Conservation (phyloP, 2,113 vertebrate species). For the Atrichornis clamosus region DNA sequence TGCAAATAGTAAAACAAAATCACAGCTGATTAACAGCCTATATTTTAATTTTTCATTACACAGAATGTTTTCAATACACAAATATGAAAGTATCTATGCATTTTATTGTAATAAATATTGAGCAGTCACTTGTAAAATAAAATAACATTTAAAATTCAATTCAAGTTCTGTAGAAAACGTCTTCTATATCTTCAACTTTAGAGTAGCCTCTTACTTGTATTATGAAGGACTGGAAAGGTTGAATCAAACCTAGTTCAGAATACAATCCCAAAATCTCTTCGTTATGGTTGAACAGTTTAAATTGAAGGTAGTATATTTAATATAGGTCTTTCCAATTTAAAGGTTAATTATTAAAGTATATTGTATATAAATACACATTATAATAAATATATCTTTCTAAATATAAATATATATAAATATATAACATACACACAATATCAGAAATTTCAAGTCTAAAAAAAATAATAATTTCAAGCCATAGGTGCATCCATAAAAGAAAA, state of each 20-base stretch:
- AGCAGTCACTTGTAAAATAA: not conserved
- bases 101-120: not conserved
- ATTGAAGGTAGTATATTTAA: not conserved
- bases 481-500: not conserved
- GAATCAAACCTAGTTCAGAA: not conserved
- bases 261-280: not conserved
- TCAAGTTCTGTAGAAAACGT: not conserved
- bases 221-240: not conserved
- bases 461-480: not conserved
- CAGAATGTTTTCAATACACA: not conserved
- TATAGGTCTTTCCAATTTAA: not conserved
- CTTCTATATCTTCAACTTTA: not conserved
- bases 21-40: not conserved
- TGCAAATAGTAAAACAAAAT: not conserved
- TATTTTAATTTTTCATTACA: not conserved
- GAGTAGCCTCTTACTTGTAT: not conserved
- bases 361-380: not conserved
- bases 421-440: not conserved
- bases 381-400: not conserved
- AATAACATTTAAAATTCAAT: not conserved
- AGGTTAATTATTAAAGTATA: not conserved
- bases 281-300: not conserved
- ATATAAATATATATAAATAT: not conserved
- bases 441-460: not conserved
- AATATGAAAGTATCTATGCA: not conserved